phyloP scores from a whole-genome alignment of 1,140 invertebrate species.

The Pentalonia nigronervosa region DNA sequence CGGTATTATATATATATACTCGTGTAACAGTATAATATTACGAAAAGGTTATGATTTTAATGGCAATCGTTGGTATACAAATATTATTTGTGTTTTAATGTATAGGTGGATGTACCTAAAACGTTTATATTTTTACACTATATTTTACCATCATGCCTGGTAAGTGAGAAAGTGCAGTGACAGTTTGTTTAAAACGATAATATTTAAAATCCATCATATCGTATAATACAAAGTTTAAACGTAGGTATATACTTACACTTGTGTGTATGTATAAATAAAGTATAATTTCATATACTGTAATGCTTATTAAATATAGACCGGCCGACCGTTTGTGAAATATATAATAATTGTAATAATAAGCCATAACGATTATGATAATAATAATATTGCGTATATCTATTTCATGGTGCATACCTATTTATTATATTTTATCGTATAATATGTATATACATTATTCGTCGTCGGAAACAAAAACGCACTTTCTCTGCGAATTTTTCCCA shows the following conservation, averaged over 20 bases:
- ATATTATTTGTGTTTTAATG: not conserved
- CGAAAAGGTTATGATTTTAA: not conserved
- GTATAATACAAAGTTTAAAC: not conserved
- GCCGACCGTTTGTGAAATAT: not conserved
- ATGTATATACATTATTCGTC: not conserved
- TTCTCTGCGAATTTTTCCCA: slow-evolving; percentile 3
- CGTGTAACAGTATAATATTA: no score
- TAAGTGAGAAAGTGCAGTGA: not conserved
- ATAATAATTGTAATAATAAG: slow-evolving; percentile 2
- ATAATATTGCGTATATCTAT: not conserved
- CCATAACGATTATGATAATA: slow-evolving; percentile 6
- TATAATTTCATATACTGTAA: not conserved
- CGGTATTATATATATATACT: no score
- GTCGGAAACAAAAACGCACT: slow-evolving; percentile 11
- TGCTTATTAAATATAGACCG: not conserved
- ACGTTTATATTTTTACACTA: not conserved
- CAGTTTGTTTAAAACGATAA: not conserved
- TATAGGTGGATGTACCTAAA: no score
- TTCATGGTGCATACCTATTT: not conserved
- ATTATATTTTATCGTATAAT: no score
- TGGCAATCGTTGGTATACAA: not conserved
- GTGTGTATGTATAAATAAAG: not conserved
- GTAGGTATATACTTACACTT: not conserved
- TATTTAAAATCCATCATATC: not conserved
- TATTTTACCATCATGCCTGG: not conserved